Conservation (phyloP, 2,797 vertebrate species). For the Neosalanx taihuensis region DNA sequence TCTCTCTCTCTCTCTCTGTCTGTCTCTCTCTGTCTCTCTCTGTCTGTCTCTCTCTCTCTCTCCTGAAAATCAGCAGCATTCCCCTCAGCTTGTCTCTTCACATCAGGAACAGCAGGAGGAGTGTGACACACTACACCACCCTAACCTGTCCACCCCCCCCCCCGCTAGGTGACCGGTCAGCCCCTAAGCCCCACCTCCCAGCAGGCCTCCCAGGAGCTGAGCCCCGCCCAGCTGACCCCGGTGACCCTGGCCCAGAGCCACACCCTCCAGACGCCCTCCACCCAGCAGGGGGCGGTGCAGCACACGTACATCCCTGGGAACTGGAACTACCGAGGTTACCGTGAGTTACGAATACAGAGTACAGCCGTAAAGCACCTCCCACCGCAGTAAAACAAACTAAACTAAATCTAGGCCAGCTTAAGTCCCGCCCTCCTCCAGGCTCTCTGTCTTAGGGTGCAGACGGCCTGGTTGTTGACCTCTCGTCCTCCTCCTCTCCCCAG, state of each 20-base stretch:
- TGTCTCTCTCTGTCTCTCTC: not conserved
- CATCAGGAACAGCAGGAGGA: not conserved
- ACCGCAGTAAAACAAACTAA: not conserved
- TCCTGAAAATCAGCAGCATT: not conserved
- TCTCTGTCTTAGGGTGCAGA: not conserved
- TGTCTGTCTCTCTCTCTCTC: conserved; percentile 7
- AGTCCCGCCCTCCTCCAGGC: not conserved
- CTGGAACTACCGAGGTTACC: conserved; percentile 92
- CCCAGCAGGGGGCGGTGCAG: conserved; percentile 82
- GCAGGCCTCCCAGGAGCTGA: conserved; percentile 84
- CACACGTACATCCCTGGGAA: conserved; percentile 89
- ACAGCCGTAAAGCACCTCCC: not conserved
- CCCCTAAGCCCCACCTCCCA: conserved; percentile 90
- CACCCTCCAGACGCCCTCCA: conserved; percentile 72
- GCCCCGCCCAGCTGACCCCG: conserved; percentile 81
- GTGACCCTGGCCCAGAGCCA: conserved; percentile 78
- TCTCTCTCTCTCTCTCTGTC: not conserved
- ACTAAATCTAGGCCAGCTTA: too few relatives aligned
- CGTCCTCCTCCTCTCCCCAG: conserved; percentile 62
- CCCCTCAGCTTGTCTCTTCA: not conserved
- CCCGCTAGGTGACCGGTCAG: conserved; percentile 77
- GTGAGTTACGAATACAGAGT: conserved; percentile 69
- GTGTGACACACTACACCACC: not conserved
- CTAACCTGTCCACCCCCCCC: not conserved
- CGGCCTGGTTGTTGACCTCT: not conserved